These are phyloP conservation scores for Leptinotarsa texana DNA, from an alignment of 1,140 invertebrate species.

Conservation along the genomic window DNA sequence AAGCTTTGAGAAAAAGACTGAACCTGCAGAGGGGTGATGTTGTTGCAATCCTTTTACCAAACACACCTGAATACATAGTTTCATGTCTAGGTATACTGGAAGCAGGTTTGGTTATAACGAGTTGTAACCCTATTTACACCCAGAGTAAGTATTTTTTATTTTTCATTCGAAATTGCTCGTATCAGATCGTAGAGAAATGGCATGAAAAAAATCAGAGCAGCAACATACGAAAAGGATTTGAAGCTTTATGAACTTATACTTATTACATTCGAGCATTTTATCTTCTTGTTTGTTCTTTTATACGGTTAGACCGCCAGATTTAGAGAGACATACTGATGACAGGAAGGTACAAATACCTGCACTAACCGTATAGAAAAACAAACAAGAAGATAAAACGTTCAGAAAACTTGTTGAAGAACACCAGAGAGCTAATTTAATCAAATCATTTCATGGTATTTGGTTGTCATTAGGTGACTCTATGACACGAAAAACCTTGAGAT, in stretches of 20 bases:
- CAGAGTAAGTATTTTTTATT: slow-evolving; percentile 59
- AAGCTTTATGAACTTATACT: too few relatives aligned
- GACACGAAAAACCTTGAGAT: too few relatives aligned
- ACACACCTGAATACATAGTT: slow-evolving; percentile 77
- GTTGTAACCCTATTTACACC: slow-evolving; percentile 82
- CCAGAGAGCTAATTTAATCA: not conserved
- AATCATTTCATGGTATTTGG: not conserved
- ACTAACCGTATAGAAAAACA: too few relatives aligned
- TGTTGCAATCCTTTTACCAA: slow-evolving; percentile 72
- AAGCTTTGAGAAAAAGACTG: slow-evolving; percentile 67
- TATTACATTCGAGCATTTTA: too few relatives aligned
- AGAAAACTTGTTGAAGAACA: not conserved
- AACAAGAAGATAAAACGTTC: too few relatives aligned
- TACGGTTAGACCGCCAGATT: too few relatives aligned
- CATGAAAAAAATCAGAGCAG: too few relatives aligned
- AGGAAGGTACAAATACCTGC: not conserved
- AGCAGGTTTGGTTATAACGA: slow-evolving; percentile 73
- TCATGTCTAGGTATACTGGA: slow-evolving; percentile 68
- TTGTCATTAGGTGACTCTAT: too few relatives aligned
- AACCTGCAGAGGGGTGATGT: slow-evolving; percentile 72
- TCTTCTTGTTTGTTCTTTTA: too few relatives aligned
- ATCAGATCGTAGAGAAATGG: too few relatives aligned
- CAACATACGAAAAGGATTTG: too few relatives aligned
- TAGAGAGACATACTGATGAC: not conserved
- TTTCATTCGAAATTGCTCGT: too few relatives aligned